Conservation (phyloP, 2,888 invertebrate species). For the Himalopsyche anomala region DNA sequence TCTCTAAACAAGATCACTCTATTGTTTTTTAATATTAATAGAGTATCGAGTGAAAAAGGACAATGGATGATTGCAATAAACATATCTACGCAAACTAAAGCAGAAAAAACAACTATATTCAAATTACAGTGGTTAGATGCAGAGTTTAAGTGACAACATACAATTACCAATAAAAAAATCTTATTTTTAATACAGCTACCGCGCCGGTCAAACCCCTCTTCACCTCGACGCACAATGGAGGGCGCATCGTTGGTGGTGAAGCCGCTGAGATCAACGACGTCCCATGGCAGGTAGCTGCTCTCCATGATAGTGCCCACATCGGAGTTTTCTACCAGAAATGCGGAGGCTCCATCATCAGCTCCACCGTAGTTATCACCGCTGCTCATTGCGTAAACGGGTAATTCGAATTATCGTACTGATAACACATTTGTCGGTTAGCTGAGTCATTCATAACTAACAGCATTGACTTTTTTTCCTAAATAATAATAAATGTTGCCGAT, state of each 20-base stretch:
- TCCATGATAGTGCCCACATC: slow-evolving; percentile 55
- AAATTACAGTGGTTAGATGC: too few relatives aligned
- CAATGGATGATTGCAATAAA: too few relatives aligned
- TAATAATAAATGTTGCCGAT: too few relatives aligned
- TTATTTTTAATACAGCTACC: not conserved
- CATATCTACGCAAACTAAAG: too few relatives aligned
- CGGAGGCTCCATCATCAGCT: slow-evolving; percentile 71
- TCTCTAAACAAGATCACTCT: too few relatives aligned
- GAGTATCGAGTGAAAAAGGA: too few relatives aligned
- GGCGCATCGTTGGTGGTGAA: slow-evolving; percentile 72
- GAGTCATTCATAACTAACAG: too few relatives aligned
- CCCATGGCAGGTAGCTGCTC: slow-evolving; percentile 73
- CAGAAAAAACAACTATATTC: too few relatives aligned
- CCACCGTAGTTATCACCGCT: slow-evolving; percentile 69
- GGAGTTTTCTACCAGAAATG: slow-evolving; percentile 67
- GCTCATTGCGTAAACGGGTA: slow-evolving; percentile 12
- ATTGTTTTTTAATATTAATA: too few relatives aligned
- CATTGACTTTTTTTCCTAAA: too few relatives aligned
- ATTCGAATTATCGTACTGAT: not conserved
- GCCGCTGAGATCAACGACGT: slow-evolving; percentile 71
- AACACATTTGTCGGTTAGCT: too few relatives aligned
- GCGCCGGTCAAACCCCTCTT: not conserved
- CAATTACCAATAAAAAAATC: not conserved
- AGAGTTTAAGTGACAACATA: too few relatives aligned
- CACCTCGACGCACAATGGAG: not conserved